These are phyloP conservation scores for Toxonevra muliebris DNA, from an alignment of 2,888 invertebrate species.

Conservation along the genomic window DNA sequence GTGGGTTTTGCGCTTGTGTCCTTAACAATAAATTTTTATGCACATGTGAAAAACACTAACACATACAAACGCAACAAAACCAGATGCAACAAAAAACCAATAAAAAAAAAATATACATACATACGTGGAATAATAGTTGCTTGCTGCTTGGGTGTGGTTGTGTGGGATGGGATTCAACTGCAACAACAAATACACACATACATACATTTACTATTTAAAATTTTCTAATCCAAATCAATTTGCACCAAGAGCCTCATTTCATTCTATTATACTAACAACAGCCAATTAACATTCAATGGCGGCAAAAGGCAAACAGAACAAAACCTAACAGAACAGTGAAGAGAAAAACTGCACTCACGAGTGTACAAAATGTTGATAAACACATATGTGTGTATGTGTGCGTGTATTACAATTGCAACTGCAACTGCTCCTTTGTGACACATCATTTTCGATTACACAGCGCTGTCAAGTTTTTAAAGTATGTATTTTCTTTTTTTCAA, in stretches of 20 bases:
- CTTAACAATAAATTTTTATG: too few relatives aligned
- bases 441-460: conserved; percentile 57
- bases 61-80: too few relatives aligned
- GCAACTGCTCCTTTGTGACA: conserved; percentile 41
- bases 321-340: too few relatives aligned
- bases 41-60: too few relatives aligned
- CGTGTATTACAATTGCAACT: background rate
- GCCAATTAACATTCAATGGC: conserved; percentile 19
- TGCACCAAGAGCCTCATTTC: conserved; percentile 62
- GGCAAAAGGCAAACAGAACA: too few relatives aligned
- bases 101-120: background rate
- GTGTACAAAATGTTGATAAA: background rate
- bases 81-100: background rate
- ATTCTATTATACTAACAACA: conserved; percentile 56
- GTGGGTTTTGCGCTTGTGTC: background rate
- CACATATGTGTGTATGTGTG: background rate
- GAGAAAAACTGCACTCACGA: background rate
- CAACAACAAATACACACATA: conserved; percentile 6
- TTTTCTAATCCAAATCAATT: conserved; percentile 62
- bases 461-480: conserved; percentile 25
- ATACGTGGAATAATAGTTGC: background rate
- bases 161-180: too few relatives aligned
- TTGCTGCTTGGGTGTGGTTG: background rate
- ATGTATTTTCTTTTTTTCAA: too few relatives aligned
- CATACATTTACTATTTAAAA: conserved; percentile 5